Conservation (phyloP, 2,888 invertebrate genomes). For the Venusia cambrica region DNA sequence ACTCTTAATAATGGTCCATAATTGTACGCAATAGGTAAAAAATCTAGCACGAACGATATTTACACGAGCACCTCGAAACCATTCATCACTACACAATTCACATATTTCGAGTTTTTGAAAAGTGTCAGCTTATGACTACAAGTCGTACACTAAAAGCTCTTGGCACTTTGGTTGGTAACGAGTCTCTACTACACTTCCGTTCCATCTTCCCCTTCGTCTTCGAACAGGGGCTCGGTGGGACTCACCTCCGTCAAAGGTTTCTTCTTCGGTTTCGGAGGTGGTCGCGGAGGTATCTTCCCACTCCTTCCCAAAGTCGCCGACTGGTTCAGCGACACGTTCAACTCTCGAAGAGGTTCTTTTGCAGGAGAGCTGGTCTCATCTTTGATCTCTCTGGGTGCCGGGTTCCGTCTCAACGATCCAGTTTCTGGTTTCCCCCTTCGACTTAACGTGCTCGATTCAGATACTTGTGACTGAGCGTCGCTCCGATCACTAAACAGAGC, state of each 20-base stretch:
- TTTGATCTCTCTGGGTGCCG: conserved; percentile 51
- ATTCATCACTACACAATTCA: conserved; percentile 43
- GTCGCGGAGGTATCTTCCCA: conserved; percentile 89
- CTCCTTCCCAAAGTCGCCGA: conserved; percentile 71
- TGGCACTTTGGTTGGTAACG: conserved; percentile 68
- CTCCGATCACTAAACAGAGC: conserved; percentile 61
- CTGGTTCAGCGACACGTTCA: conserved; percentile 57
- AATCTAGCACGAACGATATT: conserved; percentile 76
- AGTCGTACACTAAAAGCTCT: conserved; percentile 63
- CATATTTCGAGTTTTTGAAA: conserved; percentile 23
- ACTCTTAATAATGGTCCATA: conserved; percentile 69
- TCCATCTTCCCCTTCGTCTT: conserved; percentile 94
- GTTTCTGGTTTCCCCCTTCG: conserved; percentile 79
- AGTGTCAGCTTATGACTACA: conserved; percentile 28
- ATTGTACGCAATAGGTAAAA: conserved; percentile 74
- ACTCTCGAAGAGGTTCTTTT: conserved; percentile 62
- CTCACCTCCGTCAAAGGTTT: conserved; percentile 81
- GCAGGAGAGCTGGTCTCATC: conserved; percentile 58
- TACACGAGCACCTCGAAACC: conserved; percentile 71
- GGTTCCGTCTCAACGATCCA: conserved; percentile 65
- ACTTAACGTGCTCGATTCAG: conserved; percentile 61
- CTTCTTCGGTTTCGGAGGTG: conserved; percentile 92
- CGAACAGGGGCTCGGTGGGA: conserved; percentile 87
- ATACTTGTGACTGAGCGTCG: conserved; percentile 55
- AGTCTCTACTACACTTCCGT: conserved; percentile 88